Conservation (phyloP, 2,113 vertebrate species). For the Mobula hypostoma region DNA sequence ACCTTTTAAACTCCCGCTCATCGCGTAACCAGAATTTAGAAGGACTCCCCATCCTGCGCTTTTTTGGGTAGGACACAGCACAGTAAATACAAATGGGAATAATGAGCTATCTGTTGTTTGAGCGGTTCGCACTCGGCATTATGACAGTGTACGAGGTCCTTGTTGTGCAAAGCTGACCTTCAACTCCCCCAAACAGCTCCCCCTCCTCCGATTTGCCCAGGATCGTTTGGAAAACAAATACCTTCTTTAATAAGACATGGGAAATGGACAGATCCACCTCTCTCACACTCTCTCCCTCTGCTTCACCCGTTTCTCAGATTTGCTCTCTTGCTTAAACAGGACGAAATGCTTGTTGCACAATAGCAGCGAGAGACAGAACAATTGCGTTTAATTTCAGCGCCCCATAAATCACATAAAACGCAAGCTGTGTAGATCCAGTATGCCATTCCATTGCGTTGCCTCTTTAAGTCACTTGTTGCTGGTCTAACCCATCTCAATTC, state of each 20-base stretch:
- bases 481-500: not conserved
- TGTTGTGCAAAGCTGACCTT: slow-evolving; percentile 29
- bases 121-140: not conserved
- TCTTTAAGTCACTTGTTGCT: not conserved
- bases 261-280: not conserved
- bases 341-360: not conserved
- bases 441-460: not conserved
- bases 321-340: not conserved
- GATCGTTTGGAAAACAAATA: slow-evolving; percentile 5
- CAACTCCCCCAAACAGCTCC: slow-evolving; percentile 9
- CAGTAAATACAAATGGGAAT: not conserved
- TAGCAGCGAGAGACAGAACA: not conserved
- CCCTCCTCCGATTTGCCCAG: not conserved
- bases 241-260: slow-evolving; percentile 25
- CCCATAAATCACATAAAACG: not conserved
- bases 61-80: not conserved
- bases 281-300: not conserved
- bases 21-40: not conserved
- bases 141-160: not conserved
- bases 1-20: not conserved
- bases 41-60: not conserved
- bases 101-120: slow-evolving; percentile 4
- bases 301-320: not conserved
- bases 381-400: not conserved
- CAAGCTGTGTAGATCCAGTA: not conserved